These are phyloP conservation scores for Hydropsyche tenuis DNA, from an alignment of 1,140 invertebrate genomes.

Conservation along the genomic window DNA sequence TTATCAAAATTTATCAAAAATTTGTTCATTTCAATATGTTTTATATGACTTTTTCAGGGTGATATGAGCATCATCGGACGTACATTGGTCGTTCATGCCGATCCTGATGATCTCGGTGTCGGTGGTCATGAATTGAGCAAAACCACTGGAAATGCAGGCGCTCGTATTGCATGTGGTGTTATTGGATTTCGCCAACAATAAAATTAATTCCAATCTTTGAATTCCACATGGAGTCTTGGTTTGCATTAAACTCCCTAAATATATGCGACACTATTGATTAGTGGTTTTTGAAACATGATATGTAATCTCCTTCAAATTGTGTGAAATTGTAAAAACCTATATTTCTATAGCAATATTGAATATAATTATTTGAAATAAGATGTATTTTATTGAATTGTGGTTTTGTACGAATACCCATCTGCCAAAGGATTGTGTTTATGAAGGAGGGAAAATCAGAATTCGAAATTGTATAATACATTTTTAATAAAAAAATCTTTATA, in stretches of 20 bases:
- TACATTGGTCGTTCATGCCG: constrained; percentile 91
- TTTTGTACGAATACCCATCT: too few species aligned
- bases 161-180: constrained; percentile 94
- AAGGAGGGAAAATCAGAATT: too few species aligned
- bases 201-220: constrained; percentile 4
- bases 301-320: too few species aligned
- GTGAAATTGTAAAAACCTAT: too few species aligned
- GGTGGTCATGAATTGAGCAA: constrained; percentile 94
- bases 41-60: constrained; percentile 68
- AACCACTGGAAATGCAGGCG: constrained; percentile 97
- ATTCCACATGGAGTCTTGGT: neutral
- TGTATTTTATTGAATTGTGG: too few species aligned
- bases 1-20: neutral
- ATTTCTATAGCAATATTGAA: too few species aligned
- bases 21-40: neutral
- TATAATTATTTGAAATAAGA: too few species aligned
- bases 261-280: neutral
- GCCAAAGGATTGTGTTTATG: too few species aligned
- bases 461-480: too few species aligned
- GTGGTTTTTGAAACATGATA: too few species aligned
- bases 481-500: too few species aligned
- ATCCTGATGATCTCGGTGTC: constrained; percentile 92
- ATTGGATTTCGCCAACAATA: constrained; percentile 74
- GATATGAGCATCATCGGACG: constrained; percentile 84
- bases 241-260: neutral